Conservation (phyloP, 2,888 invertebrate genomes). For the Deilephila elpenor region DNA sequence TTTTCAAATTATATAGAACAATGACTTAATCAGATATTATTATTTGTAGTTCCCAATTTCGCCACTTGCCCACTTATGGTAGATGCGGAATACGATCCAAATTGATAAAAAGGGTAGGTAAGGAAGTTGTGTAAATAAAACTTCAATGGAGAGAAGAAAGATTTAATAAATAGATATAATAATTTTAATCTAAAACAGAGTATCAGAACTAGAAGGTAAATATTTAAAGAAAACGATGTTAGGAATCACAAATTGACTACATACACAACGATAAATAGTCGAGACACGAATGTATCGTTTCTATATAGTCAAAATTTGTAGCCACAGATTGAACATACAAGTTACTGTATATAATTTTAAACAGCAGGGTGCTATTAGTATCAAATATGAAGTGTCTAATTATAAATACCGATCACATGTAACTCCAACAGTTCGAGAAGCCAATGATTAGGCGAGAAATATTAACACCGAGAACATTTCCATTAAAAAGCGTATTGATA, state of each 20-base stretch:
- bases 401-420: constrained; percentile 42
- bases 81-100: not conserved
- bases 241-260: constrained; percentile 72
- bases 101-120: not conserved
- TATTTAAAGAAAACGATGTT: constrained; percentile 63
- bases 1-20: too few relatives aligned
- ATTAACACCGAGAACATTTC: constrained; percentile 43
- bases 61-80: too few relatives aligned
- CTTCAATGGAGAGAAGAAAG: constrained; percentile 77
- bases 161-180: constrained; percentile 84
- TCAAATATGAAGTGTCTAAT: constrained; percentile 48
- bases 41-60: too few relatives aligned
- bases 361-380: constrained; percentile 72
- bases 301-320: constrained; percentile 48
- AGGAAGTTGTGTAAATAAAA: constrained; percentile 55
- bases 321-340: constrained; percentile 33
- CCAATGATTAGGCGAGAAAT: constrained; percentile 38
- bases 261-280: constrained; percentile 56
- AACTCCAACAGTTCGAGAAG: constrained; percentile 34
- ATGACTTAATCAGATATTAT: too few relatives aligned
- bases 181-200: constrained; percentile 79
- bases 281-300: constrained; percentile 52
- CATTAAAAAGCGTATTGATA: constrained; percentile 55
- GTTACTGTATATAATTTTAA: constrained; percentile 39
- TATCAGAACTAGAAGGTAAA: constrained; percentile 73